phyloP scores from a whole-genome alignment of 1,140 invertebrate species.

The Melanaphis sacchari region DNA sequence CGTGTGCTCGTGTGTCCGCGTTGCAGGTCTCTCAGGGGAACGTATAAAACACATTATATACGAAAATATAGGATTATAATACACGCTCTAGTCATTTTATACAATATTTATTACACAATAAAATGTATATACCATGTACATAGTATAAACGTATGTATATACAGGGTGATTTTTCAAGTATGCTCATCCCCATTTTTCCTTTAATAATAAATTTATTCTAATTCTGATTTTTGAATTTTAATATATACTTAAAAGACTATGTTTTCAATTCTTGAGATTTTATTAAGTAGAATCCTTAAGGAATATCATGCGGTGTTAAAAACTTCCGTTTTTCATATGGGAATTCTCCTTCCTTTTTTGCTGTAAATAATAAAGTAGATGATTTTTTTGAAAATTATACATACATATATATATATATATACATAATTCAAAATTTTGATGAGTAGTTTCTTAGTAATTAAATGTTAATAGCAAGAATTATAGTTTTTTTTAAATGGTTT shows the following conservation, averaged over 20 bases:
- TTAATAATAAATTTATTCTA: no score
- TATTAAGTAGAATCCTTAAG: background rate
- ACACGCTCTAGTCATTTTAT: slow-evolving; percentile 2
- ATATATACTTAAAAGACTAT: background rate
- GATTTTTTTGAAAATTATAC: no score
- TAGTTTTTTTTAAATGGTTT: no score
- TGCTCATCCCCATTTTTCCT: background rate
- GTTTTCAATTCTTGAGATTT: background rate
- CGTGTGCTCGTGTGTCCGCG: no score
- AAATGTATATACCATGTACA: background rate
- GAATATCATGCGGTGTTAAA: background rate
- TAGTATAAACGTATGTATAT: background rate
- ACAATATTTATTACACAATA: slow-evolving; percentile 9
- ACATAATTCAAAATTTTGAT: no score
- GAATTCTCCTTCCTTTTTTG: no score
- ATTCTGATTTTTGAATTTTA: background rate
- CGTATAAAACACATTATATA: background rate
- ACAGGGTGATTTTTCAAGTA: background rate
- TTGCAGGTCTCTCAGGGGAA: background rate
- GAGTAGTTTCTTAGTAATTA: no score
- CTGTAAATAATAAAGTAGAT: no score
- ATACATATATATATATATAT: no score
- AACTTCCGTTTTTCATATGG: background rate
- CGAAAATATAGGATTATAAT: background rate
- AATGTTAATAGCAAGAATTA: no score